Base-by-base conservation (phyloP, 2,888 invertebrate genomes). In the Subacronicta megacephala region DNA sequence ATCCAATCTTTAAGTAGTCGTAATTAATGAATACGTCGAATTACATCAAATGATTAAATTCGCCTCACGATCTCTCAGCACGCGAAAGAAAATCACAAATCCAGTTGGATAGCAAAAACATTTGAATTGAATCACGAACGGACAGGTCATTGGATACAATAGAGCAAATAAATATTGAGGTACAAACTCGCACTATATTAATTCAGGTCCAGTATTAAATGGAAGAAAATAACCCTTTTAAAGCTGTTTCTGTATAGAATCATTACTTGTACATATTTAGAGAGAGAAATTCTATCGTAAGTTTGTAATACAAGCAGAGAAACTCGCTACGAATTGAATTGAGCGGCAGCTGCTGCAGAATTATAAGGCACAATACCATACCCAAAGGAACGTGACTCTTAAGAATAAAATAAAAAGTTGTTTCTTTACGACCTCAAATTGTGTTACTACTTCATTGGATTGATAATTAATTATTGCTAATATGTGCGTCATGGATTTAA, bases 141-240 rank as follows among this genome's bases (percentile, higher is more conserved):
- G 64, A 54, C 74, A 51, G 72, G 62, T 63, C 72, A 70, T 75
- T 74, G 67, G 65, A 75, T 68, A 80, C 78, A 80, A 77, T 74
- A 67, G 47, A 64, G 53, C 64, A 77, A 78, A 72, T 78, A 81
- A 75, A 74, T n/a, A 65, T 47, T 16, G 23, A 60, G 40, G 61
- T 58, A 82, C 82, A 80, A 81, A 80, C 72, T 74, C 17, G 75
- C 58, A 71, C 47, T 59, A 57, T 66, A n/a, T n/a, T n/a, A 50
- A 61, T 59, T 59, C 51, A 62, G 56, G 66, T 60, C 52, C 36
- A 72, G 63, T 55, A 13, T 47, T 45, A 57, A 29, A 9, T 2
- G 3, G 3, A 26, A 26, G 23, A 7, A 23, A 23, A 23, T 3
- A 23, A 23, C 23, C 7, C 9, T 7, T 6, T 6, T 20, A 20